Evolutionary conservation across 2,888 invertebrate genomes (phyloP), one percentile per base, ranked within the genome.

Genomic region (Baccha elongata): DNA sequence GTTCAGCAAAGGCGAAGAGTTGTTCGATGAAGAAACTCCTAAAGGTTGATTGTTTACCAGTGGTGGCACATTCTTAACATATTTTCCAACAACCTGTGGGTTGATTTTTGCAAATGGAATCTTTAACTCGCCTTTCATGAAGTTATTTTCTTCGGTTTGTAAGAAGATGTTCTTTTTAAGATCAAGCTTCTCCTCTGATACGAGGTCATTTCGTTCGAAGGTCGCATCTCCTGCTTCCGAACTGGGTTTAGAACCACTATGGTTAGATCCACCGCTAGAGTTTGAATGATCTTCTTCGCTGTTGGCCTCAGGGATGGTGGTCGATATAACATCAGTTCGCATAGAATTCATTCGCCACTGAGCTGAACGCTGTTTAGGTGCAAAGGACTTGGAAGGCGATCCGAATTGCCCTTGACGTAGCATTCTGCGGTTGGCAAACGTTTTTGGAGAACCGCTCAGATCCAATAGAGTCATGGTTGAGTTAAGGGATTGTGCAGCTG

Each of bases 241-340:
- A 91, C 92, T 85, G 86, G 92, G 90, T 84, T 92, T 91, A 79
- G 92, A 92, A 52, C 93, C 93, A 29, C 92, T 91, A 29, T 80
- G 73, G n/a, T 85, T 85, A 15, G 93, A 93, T 86, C 93, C 93
- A 13, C 83, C 78, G 84, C 92, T 93, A 1, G 93, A 93, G 86
- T 92, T 94, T 86, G 96, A 95, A 35, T 88, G 89, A 87, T 96
- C 96, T 87, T 94, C 94, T 87, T 96, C 96, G 87, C 95, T 94
- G 87, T 93, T 92, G 86, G 95, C 97, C 92, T 97, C 97, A 42
- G 94, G 94, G 89, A 97, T 97, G 72, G 96, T 96, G 50, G 95
- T 95, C 44, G 96, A 96, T 87, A 97, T 93, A 64, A 97, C 96
- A 87, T 97, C 96, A 19, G 95, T 96, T 86, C 96, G 92, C 1